Conservation (phyloP, 2,113 vertebrate genomes). For the Okapia johnstoni region DNA sequence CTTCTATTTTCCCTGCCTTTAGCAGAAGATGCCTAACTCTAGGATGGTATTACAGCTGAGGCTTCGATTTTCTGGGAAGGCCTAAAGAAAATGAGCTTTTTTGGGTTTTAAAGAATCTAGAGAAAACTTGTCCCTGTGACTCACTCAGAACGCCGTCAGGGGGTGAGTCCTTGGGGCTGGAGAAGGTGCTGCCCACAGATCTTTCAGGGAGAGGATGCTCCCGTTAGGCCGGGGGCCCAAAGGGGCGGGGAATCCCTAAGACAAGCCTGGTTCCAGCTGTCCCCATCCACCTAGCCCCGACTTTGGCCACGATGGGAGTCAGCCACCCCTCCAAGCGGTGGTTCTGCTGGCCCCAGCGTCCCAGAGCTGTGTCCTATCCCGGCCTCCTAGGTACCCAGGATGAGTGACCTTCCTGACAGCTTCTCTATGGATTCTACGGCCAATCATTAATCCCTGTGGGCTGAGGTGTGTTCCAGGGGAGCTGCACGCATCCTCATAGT, state of each 20-base stretch:
- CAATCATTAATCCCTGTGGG: not conserved
- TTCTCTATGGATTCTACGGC: not conserved
- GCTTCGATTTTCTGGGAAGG: not conserved
- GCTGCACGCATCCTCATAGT: not conserved
- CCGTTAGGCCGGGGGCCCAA: fast-evolving
- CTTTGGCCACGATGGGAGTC: not conserved
- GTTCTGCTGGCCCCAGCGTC: not conserved
- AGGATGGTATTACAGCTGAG: not conserved
- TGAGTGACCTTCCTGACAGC: not conserved
- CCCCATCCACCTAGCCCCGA: not conserved
- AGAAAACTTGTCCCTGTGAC: not conserved
- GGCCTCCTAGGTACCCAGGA: not conserved
- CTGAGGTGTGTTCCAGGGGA: not conserved
- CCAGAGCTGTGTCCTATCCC: not conserved
- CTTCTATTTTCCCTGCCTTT: not conserved
- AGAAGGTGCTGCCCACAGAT: not conserved
- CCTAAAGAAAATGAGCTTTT: not conserved
- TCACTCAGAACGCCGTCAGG: not conserved
- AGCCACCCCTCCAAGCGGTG: fast-evolving
- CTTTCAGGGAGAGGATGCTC: not conserved
- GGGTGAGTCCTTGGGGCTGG: not conserved
- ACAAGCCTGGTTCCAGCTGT: not conserved
- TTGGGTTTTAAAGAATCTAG: not conserved
- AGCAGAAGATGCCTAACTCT: not conserved
- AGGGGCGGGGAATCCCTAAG: not conserved